Evolutionary conservation across 2,113 vertebrate species (phyloP).

Genomic region (Donacobius atricapilla): DNA sequence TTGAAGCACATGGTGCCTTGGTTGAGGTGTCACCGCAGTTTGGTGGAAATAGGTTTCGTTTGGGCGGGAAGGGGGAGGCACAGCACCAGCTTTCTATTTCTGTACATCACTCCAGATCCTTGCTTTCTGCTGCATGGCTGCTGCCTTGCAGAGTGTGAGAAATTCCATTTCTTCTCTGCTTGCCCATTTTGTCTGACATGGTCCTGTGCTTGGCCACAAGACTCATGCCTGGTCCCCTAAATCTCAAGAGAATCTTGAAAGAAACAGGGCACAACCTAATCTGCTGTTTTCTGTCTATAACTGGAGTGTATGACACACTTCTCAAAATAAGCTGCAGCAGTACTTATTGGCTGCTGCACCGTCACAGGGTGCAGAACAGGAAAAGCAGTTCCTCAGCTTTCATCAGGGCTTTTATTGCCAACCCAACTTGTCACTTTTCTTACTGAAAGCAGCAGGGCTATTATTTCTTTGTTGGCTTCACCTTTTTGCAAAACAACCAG

Average conservation of each 20-base stretch:
- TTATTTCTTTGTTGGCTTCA: background rate
- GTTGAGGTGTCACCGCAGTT: background rate
- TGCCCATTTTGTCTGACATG: background rate
- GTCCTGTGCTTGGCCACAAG: background rate
- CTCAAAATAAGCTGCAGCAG: constrained; percentile 28
- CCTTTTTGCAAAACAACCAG: background rate
- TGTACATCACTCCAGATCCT: background rate
- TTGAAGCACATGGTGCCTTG: background rate
- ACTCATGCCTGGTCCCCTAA: background rate
- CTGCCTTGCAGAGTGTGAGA: background rate
- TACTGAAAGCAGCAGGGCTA: background rate
- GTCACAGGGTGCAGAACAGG: background rate
- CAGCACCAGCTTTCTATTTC: background rate
- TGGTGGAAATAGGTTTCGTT: background rate
- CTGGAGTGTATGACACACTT: constrained; percentile 9
- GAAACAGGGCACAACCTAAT: background rate
- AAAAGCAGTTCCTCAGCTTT: background rate
- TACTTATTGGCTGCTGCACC: background rate
- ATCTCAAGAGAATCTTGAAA: background rate
- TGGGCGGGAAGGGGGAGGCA: background rate
- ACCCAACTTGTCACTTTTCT: background rate
- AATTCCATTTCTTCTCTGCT: background rate
- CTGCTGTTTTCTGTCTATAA: constrained; percentile 21
- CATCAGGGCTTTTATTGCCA: background rate
- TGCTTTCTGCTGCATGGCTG: rapidly evolving